Evolutionary conservation across 2,888 invertebrate species (phyloP), one percentile per base, ranked within the genome.

Genomic region (Brenthis daphne): DNA sequence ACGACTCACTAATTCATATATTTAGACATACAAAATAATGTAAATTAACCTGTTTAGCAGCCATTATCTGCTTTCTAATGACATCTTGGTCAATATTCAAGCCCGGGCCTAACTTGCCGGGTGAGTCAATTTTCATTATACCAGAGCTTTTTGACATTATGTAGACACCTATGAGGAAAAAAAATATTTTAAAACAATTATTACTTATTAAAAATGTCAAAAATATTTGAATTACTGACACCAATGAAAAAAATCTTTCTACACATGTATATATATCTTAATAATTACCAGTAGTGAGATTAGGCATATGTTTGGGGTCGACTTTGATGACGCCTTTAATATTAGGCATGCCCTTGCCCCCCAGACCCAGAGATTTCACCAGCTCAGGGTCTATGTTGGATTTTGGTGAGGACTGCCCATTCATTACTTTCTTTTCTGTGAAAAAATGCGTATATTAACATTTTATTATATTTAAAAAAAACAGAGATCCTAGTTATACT

Each of bases 111-210:
- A 93, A 77, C 74, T 94, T 94, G 0, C 94, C 94, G 0, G 94
- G 94, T 0, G 95, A 94, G 81, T 95, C 95, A 67, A 96, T 90
- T 83, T 95, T 96, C 83, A 96, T 95, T 64, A 96, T 95, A 55
- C 96, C 96, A 51, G 96, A 95, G 75, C 96, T 96, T 83, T 95
- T 95, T 11, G 96, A 96, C 95, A 96, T 96, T 67, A 96, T 95
- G 81, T 96, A 96, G 53, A 96, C 95, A 76, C 96, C 96, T 77
- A 94, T 88, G 76, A 94, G 29, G 33, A 3, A 51, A 29, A 51
- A 29, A 43, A 43, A 43, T 11, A 37, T 2, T 2, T 6, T n/a
- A 16, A 13, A n/a, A 51, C 3, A 8, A 16, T 8, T 16, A 14
- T 8, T 16, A 14, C 3, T 53, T n/a, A 53, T n/a, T n/a, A 14